A percentile compares a stretch with the other conserved stretches of the same genome.
phyloP scores from a whole-genome alignment of 2,888 invertebrate species.

The Lissocephala sabroskyi region DNA sequence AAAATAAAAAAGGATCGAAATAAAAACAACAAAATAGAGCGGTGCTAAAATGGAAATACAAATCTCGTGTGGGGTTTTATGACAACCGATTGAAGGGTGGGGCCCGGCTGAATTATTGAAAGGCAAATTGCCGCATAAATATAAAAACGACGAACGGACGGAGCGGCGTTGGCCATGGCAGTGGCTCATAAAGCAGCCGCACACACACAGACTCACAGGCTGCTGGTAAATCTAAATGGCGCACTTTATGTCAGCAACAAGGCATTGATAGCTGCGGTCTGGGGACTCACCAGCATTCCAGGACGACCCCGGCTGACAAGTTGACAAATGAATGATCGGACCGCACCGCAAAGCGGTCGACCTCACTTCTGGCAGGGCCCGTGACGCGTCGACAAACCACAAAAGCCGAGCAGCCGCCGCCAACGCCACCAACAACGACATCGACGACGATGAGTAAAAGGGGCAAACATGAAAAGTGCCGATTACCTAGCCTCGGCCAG shows the following conservation, averaged over 20 bases:
- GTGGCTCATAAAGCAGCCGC: neutral
- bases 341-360: constrained; percentile 37
- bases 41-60: too few species aligned
- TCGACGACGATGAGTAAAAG: constrained; percentile 6
- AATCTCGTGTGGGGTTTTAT: too few species aligned
- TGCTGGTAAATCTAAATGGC: constrained; percentile 24
- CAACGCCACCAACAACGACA: constrained; percentile 19
- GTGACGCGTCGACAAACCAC: constrained; percentile 55
- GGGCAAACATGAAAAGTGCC: constrained; percentile 40
- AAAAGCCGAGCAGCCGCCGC: constrained; percentile 22
- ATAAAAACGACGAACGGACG: neutral
- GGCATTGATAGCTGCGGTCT: constrained; percentile 3
- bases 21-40: too few species aligned
- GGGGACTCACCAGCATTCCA: constrained; percentile 4
- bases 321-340: constrained; percentile 57
- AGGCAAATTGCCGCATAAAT: constrained; percentile 5
- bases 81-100: too few species aligned
- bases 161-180: too few species aligned
- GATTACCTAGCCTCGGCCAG: constrained; percentile 37
- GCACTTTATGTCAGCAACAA: constrained; percentile 24
- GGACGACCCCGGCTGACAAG: constrained; percentile 31
- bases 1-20: too few species aligned
- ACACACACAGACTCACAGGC: neutral
- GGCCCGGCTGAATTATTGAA: constrained; percentile 1
- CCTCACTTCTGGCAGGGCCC: constrained; percentile 28